Percentiles rank a stretch among this genome's conserved stretches.
Evolutionary conservation across 2,888 invertebrate species (phyloP).

Genomic region (Catocala fraxini): DNA sequence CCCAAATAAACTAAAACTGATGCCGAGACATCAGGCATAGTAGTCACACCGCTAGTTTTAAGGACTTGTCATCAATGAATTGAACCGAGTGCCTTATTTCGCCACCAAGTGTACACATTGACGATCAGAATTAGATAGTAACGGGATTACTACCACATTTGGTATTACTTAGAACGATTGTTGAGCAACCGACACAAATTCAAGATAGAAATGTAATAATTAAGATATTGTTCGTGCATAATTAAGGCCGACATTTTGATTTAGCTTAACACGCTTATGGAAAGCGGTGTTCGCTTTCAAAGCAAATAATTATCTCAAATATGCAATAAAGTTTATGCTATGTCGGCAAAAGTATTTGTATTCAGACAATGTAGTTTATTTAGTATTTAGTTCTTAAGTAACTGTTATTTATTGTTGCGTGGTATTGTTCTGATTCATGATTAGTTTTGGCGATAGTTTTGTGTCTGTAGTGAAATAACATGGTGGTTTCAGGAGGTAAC

Average conservation of each 20-base stretch:
- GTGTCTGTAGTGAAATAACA: neutral
- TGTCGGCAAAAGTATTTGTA: conserved; percentile 17
- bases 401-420: neutral
- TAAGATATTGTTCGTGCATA: conserved; percentile 72
- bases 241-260: conserved; percentile 68
- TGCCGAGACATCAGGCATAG: too few relatives aligned
- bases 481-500: too few relatives aligned
- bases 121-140: conserved; percentile 36
- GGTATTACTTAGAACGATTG: conserved; percentile 41
- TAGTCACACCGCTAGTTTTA: too few relatives aligned
- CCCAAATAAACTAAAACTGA: too few relatives aligned
- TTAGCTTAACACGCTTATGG: conserved; percentile 58
- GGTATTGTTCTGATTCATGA: neutral
- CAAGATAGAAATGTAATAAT: conserved; percentile 66
- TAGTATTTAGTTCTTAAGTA: neutral
- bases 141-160: conserved; percentile 50
- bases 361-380: conserved; percentile 22
- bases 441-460: neutral
- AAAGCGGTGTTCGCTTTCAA: conserved; percentile 60
- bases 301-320: conserved; percentile 30
- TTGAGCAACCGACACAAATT: conserved; percentile 41
- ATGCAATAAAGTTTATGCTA: conserved; percentile 21
- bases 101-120: conserved; percentile 43
- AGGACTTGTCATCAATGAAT: conserved; percentile 24
- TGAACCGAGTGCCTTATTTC: conserved; percentile 39